phyloP scores from a whole-genome alignment of 2,888 invertebrate species.

The Crepidodera aurea region DNA sequence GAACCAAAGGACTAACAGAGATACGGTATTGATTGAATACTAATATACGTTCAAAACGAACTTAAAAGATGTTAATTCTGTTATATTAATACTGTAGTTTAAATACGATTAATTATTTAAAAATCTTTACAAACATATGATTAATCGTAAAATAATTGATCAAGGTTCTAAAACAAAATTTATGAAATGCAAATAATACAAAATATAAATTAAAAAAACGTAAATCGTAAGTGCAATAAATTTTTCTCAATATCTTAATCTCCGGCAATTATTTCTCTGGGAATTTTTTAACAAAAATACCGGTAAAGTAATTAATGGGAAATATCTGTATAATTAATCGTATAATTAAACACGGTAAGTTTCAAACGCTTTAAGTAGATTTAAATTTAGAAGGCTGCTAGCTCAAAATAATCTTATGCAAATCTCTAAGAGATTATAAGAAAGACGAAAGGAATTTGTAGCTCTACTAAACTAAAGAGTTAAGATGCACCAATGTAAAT shows the following conservation, averaged over 20 bases:
- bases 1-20: no score
- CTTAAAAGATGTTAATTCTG: no score
- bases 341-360: slow-evolving; percentile 38
- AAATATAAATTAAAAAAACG: not conserved
- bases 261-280: not conserved
- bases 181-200: no score
- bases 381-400: slow-evolving; percentile 59
- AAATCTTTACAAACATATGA: no score
- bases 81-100: no score
- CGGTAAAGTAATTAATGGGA: slow-evolving; percentile 11
- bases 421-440: slow-evolving; percentile 56
- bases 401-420: slow-evolving; percentile 62
- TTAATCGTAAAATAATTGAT: no score
- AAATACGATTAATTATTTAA: no score
- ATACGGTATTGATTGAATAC: no score
- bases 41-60: no score
- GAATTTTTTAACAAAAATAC: slow-evolving; percentile 4
- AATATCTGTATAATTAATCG: slow-evolving; percentile 33
- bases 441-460: slow-evolving; percentile 42
- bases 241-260: not conserved
- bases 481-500: slow-evolving; percentile 24
- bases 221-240: not conserved
- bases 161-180: no score
- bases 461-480: slow-evolving; percentile 33
- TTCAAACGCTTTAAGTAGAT: slow-evolving; percentile 55